These are phyloP conservation scores for Scophthalmus maximus DNA, from an alignment of 2,113 vertebrate species.

Conservation along the genomic window DNA sequence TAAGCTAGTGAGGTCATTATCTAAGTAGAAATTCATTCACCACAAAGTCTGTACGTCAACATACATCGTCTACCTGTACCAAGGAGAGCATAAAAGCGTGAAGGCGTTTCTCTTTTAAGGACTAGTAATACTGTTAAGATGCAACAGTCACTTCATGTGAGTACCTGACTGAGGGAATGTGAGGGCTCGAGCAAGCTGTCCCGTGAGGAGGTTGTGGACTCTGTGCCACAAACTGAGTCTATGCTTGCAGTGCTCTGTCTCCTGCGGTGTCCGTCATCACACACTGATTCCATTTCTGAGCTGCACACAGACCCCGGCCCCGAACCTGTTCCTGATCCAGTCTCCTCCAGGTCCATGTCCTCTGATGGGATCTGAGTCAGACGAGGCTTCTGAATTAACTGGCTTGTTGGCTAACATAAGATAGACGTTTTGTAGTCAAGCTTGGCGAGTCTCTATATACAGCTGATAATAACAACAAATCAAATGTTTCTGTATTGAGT, in stretches of 20 bases:
- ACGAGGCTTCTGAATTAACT: slow-evolving; percentile 84
- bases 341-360: slow-evolving; percentile 88
- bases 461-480: no score
- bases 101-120: no score
- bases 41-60: not conserved
- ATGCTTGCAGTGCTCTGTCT: slow-evolving; percentile 74
- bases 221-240: slow-evolving; percentile 75
- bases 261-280: slow-evolving; percentile 71
- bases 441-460: no score
- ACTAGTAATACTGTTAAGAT: not conserved
- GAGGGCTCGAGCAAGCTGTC: slow-evolving; percentile 73
- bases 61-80: not conserved
- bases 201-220: slow-evolving; percentile 72
- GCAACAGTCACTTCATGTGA: not conserved
- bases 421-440: slow-evolving; percentile 4
- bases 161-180: slow-evolving; percentile 77
- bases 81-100: not conserved
- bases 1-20: not conserved
- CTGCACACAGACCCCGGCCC: slow-evolving; percentile 33
- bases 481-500: not conserved
- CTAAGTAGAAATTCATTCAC: not conserved
- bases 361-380: slow-evolving; percentile 90
- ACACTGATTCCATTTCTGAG: slow-evolving; percentile 61
- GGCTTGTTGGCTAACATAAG: slow-evolving; percentile 72
- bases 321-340: slow-evolving; percentile 63